Percentiles rank a stretch among this genome's conserved stretches.
Evolutionary conservation across 2,113 vertebrate genomes (phyloP).

Genomic region (Columba janthina): DNA sequence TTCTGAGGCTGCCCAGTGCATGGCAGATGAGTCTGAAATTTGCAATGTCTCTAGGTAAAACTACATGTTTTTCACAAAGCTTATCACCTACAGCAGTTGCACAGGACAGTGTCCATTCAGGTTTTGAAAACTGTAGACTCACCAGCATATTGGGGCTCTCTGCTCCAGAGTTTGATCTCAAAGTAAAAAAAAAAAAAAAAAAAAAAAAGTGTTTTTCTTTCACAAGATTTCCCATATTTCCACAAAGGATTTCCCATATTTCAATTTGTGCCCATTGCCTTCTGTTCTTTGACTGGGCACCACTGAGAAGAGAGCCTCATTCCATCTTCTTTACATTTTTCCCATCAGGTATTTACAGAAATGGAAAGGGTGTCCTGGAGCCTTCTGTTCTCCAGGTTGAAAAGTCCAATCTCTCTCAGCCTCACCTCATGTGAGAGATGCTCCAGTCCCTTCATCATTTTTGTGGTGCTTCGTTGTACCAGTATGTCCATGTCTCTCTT

Average conservation of each 20-base stretch:
- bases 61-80: not conserved
- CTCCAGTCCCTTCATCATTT: not conserved
- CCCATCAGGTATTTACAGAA: not conserved
- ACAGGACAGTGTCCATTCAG: not conserved
- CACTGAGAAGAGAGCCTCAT: not conserved
- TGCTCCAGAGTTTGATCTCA: not conserved
- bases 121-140: not conserved
- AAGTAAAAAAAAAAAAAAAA: too few species aligned
- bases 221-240: not conserved
- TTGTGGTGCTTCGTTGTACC: not conserved
- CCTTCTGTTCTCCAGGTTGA: not conserved
- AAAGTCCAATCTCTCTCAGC: not conserved
- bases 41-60: not conserved
- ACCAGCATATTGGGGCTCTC: fast-evolving
- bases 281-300: not conserved
- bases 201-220: fast-evolving
- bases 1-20: not conserved
- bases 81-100: fast-evolving
- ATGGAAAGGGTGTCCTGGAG: not conserved
- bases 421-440: not conserved
- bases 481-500: not conserved
- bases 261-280: not conserved
- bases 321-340: not conserved
- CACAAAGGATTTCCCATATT: not conserved
- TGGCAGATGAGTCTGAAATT: not conserved